A percentile compares a stretch with the other conserved stretches of the same genome.
Conservation (phyloP, 2,888 invertebrate genomes). For the Stenodema calcarata region DNA sequence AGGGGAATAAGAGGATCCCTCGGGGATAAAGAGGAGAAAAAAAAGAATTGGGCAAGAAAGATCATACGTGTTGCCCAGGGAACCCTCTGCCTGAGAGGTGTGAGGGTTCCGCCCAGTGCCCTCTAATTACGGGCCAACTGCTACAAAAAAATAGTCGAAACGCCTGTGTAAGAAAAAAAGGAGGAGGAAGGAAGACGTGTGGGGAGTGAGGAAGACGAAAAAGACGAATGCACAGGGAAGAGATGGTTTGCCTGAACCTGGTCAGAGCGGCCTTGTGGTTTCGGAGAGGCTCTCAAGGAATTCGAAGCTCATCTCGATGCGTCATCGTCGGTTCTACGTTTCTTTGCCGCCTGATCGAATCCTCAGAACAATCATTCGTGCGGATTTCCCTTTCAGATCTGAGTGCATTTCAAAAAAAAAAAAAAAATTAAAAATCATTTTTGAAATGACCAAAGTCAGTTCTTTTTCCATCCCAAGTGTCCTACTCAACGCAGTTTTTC, state of each 20-base stretch:
- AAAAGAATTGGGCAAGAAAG: background rate
- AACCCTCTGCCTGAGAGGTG: background rate
- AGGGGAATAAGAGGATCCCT: background rate
- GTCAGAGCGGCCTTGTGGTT: background rate
- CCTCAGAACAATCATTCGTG: too few relatives aligned
- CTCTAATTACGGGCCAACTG: constrained; percentile 20
- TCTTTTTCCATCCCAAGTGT: too few relatives aligned
- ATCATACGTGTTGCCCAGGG: background rate
- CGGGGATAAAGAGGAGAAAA: background rate
- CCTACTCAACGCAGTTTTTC: too few relatives aligned
- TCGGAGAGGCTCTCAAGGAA: background rate
- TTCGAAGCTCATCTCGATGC: background rate
- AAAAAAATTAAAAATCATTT: too few relatives aligned
- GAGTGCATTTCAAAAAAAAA: too few relatives aligned
- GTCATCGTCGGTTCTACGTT: background rate
- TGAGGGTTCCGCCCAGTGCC: constrained; percentile 28
- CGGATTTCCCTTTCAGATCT: too few relatives aligned
- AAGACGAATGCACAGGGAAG: background rate
- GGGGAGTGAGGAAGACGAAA: background rate
- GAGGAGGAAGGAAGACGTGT: background rate
- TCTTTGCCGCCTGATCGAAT: too few relatives aligned
- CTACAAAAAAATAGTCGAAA: background rate
- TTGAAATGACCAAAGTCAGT: too few relatives aligned
- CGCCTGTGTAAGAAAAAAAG: constrained; percentile 5
- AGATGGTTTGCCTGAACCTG: background rate